Base-by-base conservation (phyloP, 2,797 vertebrate genomes). In the Allobates femoralis region DNA sequence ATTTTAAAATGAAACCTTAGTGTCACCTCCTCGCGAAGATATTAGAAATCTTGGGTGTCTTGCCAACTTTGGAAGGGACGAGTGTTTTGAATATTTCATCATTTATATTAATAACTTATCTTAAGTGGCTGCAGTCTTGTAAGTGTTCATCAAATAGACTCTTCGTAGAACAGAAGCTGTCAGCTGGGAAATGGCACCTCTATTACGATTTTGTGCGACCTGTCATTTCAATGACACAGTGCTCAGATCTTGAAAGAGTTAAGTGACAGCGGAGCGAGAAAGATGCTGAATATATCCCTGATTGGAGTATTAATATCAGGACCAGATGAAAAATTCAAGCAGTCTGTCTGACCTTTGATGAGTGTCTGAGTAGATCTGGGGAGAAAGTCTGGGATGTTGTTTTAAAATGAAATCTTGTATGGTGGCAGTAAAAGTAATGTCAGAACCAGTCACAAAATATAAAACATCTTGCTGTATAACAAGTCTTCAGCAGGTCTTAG, bases 401-500 rank as follows among this genome's bases (percentile, higher is more conserved):
- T 34, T 91, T 89, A 92, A 91, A 92, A 89, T 90, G 85, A 93
- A 89, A 92, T 87, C 83, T 58, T 87, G 71, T 88, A 90, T 82
- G 73, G 67, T 90, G 87, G 89, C 90, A 92, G 86, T 71, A 74
- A 86, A 91, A 90, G 41, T 81, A 89, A 83, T 88, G 88, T 89
- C 87, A 90, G 88, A 91, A 16, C 34, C 90, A 93, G 93, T 93
- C 91, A 92, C 74, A 84, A 83, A 90, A 85, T 87, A 91, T 92
- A 91, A 93, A 91, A 91, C 89, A 89, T 90, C 88, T 87, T 83
- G 37, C 64, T n/a, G 0, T 90, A 82, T 90, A 89, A 83, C 89
- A 85, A 86, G 86, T 91, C 89, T 90, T 90, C 90, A 85, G 88
- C 91, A 46, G 91, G 92, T 92, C 91, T 93, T 90, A 93, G 85